Evolutionary conservation across 1,140 invertebrate species (phyloP), one percentile per base, ranked within the genome.

Genomic region (Drosophila nikananu): DNA sequence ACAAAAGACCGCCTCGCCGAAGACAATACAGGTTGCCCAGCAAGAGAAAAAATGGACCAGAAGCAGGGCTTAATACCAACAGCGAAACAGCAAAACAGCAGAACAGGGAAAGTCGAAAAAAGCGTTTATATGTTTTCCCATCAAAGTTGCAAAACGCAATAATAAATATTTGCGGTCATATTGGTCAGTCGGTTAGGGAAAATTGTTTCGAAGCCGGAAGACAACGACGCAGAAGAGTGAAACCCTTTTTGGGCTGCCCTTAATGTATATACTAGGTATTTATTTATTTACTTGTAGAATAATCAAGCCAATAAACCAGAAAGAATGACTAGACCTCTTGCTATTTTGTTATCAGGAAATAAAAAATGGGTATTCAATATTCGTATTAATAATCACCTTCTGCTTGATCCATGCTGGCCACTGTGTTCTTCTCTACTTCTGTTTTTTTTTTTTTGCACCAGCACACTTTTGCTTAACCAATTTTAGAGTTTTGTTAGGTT

Each of bases 91-190:
- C 30, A 77, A 21, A 42, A 44, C 52, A 25, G 49, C 30, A 77
- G 46, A 77, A 77, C 39, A 76, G 54, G 61, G 73, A 66, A 61
- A 68, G 61, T 44, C 35, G 32, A 54, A 32, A 15, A 51, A 66
- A 77, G 46, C 23, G 58, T 39, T 25, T 57, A 39, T 64, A 72
- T 46, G 51, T 62, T 58, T 52, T 59, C 59, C 59, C 39, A 44
- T 23, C 60, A 66, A 72, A 81, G 59, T 67, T 74, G 65, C 57
- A 60, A 48, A 77, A 77, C 70, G 83, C 80, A 79, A 86, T 83
- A 83, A 83, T 83, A 86, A 87, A 86, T 86, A 86, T 86, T 86
- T 86, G 79, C 63, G 76, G 80, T 57, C 44, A 87, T 87, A 77
- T 86, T 82, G 71, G 66, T 58, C 51, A 52, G 46, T 48, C 46